Percentiles rank a stretch among this genome's conserved stretches.
Evolutionary conservation across 2,888 invertebrate genomes (phyloP).

Genomic region (Oscheius myriophilus): DNA sequence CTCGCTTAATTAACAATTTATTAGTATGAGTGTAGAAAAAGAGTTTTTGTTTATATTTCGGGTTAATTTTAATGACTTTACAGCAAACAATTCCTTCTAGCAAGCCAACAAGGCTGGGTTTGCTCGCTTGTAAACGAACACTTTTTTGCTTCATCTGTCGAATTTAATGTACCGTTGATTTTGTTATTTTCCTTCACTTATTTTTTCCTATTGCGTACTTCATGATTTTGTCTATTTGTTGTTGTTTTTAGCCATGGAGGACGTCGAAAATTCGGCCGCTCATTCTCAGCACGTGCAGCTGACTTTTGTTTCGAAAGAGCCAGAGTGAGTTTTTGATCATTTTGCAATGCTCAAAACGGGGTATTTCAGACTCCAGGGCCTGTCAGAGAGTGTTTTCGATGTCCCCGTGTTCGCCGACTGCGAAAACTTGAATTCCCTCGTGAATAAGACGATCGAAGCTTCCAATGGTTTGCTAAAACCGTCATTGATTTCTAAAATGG

Average conservation of each 20-base stretch:
- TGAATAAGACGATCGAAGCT: constrained; percentile 58
- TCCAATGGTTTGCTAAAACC: constrained; percentile 45
- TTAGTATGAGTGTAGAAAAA: no score
- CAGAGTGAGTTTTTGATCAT: constrained; percentile 27
- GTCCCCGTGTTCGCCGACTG: constrained; percentile 51
- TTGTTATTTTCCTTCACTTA: no score
- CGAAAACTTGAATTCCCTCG: constrained; percentile 60
- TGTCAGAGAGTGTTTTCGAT: constrained; percentile 34
- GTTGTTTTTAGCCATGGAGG: constrained; percentile 1
- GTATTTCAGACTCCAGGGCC: constrained; percentile 14
- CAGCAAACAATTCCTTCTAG: no score
- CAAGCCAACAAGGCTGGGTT: no score
- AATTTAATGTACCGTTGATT: no score
- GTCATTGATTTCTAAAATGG: constrained; percentile 2
- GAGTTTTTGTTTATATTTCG: no score
- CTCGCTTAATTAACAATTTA: no score
- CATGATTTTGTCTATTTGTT: no score
- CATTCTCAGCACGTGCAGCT: constrained; percentile 20
- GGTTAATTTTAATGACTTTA: no score
- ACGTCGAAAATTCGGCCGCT: constrained; percentile 5
- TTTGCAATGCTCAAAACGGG: not conserved
- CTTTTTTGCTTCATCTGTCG: no score
- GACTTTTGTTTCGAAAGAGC: constrained; percentile 25
- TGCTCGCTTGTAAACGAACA: no score
- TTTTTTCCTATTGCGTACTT: no score